Evolutionary conservation across 2,113 vertebrate genomes (phyloP).

Genomic region (Hymenochirus boettgeri): DNA sequence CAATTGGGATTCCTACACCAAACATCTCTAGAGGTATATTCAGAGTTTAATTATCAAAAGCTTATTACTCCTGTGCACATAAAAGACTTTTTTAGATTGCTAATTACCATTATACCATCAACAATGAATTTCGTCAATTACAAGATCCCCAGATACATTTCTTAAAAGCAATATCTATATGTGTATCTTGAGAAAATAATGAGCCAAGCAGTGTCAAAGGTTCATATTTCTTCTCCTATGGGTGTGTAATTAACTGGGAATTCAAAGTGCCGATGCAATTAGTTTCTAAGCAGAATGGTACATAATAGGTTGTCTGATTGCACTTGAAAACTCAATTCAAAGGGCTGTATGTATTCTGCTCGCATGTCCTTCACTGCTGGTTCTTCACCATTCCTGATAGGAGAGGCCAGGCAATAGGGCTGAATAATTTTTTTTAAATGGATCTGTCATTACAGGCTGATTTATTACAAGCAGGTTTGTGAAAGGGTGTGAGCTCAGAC

Average conservation of each 20-base stretch:
- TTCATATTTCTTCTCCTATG: not conserved
- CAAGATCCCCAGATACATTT: not conserved
- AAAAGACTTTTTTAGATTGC: not conserved
- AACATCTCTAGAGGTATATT: too few species aligned
- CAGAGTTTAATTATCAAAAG: too few species aligned
- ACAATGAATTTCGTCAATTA: not conserved
- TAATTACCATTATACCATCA: not conserved
- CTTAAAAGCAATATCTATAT: not conserved
- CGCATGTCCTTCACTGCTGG: not conserved
- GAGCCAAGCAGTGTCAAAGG: not conserved
- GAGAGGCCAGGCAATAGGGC: conserved; percentile 8
- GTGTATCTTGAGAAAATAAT: not conserved
- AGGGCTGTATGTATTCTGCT: not conserved
- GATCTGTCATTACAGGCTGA: conserved; percentile 4
- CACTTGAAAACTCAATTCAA: not conserved
- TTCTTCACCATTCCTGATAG: not conserved
- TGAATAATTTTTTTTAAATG: conserved; percentile 2
- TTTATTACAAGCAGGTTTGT: conserved; percentile 11
- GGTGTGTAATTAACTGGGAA: not conserved
- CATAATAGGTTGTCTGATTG: conserved; percentile 3
- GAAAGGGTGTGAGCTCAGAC: conserved; percentile 1
- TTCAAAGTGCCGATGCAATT: conserved; percentile 3
- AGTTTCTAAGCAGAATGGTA: not conserved
- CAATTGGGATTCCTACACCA: too few species aligned
- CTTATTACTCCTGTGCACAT: too few species aligned